Evolutionary conservation across 2,888 invertebrate genomes (phyloP).

Genomic region (Amblyjoppa fuscipennis): DNA sequence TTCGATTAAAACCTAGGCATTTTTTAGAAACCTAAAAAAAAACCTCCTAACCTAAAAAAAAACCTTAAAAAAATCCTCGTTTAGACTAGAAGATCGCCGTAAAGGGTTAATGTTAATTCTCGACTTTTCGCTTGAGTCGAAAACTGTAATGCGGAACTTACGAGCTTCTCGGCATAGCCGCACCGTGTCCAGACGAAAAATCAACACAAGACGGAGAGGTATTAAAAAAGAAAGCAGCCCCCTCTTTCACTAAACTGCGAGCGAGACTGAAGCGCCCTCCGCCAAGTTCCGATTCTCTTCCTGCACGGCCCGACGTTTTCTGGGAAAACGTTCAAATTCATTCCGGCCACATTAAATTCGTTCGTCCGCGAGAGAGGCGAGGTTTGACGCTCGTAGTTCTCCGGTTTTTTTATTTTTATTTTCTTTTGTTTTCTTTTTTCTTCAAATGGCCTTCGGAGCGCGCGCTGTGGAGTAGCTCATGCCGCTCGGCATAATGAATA

Average conservation of each 20-base stretch:
- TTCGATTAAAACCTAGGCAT: too few relatives aligned
- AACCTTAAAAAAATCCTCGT: too few relatives aligned
- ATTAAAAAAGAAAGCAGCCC: neutral
- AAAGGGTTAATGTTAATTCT: neutral
- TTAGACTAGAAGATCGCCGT: too few relatives aligned
- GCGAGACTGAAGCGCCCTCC: neutral
- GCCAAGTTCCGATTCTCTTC: neutral
- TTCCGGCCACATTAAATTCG: constrained; percentile 55
- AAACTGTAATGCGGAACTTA: neutral
- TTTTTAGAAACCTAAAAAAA: too few relatives aligned
- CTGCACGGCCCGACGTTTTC: constrained; percentile 13
- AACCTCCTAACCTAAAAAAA: too few relatives aligned
- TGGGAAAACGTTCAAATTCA: constrained; percentile 36
- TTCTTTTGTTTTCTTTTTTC: constrained; percentile 15
- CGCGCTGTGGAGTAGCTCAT: constrained; percentile 15
- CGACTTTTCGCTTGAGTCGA: neutral
- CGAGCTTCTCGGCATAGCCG: constrained; percentile 23
- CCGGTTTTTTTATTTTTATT: neutral
- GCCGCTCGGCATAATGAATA: constrained; percentile 63
- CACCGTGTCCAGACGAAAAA: constrained; percentile 19
- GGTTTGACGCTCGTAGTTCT: constrained; percentile 56
- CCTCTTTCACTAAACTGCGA: neutral
- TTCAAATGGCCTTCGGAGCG: constrained; percentile 54
- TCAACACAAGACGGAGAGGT: neutral
- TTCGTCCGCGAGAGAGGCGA: constrained; percentile 45